phyloP scores from a whole-genome alignment of 1,140 invertebrate species.

The Bombus fervidus region DNA sequence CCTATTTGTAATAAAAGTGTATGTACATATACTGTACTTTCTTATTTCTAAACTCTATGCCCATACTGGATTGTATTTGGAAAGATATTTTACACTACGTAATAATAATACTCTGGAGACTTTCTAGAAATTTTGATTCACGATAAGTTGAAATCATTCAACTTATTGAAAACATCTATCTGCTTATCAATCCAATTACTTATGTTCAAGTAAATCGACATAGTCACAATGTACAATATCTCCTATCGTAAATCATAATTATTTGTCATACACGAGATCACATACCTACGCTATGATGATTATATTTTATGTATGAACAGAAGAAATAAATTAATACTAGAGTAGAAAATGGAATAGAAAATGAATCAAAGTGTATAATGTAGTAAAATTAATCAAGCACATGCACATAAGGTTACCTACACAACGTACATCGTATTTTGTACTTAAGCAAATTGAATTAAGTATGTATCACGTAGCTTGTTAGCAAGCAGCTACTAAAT shows the following conservation, averaged over 20 bases:
- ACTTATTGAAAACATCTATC: conserved; percentile 16
- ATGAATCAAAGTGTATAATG: conserved; percentile 36
- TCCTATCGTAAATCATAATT: conserved; percentile 62
- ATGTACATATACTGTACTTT: conserved; percentile 49
- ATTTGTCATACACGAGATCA: conserved; percentile 39
- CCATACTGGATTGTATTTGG: conserved; percentile 38
- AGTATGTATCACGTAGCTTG: conserved; percentile 8
- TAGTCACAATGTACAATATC: background rate
- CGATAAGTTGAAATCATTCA: conserved; percentile 30
- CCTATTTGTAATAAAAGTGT: conserved; percentile 41
- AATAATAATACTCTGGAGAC: conserved; percentile 29
- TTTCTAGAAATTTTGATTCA: conserved; percentile 44
- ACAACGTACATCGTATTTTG: conserved; percentile 64
- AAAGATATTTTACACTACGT: conserved; percentile 34
- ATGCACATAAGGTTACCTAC: conserved; percentile 56
- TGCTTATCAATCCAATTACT: background rate
- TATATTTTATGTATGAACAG: conserved; percentile 3
- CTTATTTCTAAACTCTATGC: conserved; percentile 49
- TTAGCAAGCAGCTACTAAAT: conserved; percentile 17
- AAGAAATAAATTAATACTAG: conserved; percentile 23
- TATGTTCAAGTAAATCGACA: background rate
- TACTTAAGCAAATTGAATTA: conserved; percentile 55
- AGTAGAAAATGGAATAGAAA: conserved; percentile 47
- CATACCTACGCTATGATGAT: background rate
- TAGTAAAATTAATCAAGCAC: conserved; percentile 55